Base-by-base conservation (phyloP, 2,113 vertebrate species). In the Myotis lucifugus region DNA sequence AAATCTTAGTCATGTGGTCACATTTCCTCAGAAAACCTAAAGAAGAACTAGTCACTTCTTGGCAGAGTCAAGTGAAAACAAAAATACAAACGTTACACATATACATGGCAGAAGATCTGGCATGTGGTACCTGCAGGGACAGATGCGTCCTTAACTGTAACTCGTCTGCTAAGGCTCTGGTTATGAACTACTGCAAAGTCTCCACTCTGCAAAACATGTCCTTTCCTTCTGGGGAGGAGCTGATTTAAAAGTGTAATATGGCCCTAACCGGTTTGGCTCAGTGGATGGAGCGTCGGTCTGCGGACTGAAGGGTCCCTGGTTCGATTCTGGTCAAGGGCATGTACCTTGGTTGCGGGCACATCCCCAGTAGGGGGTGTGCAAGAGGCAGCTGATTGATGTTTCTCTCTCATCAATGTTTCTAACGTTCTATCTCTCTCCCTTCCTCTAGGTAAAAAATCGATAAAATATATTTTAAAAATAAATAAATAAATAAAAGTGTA, bases 211-310 rank as follows among this genome's bases (percentile, higher is more conserved):
- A 76, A 74, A 48, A 32, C 7, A 50, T 42, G 52, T 3, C 29
- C 56, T 7, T 84, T 92, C 66, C 37, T 69, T 56, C 59, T 69
- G 0, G 74, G 48, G 8, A 61, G 8, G 50, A 66, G 46, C 27
- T 74, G 70, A 88, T n/a, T 66, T 77, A 50, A 84, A 94, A 93
- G 4, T 21, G 46, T 59, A 73, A n/a, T 61, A 81, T 42, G 90
- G 6, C 42, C 42, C 42, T 42, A 6, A 7, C 42, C 42, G 42
- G 42, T 42, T 42, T 42, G 42, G 42, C 42, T 42, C 6, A 42
- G 42, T 42, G 7, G 42, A 42, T 42, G 42, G 42, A 42, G 42
- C 7, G 42, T 42, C 42, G 42, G 42, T 8, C 42, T 42, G 42
- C 40, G 42, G 42, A 42, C 42, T 42, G 42, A 42, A 42, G 42